These are phyloP conservation scores for Mobula hypostoma DNA, from an alignment of 2,113 vertebrate genomes.

Conservation along the genomic window DNA sequence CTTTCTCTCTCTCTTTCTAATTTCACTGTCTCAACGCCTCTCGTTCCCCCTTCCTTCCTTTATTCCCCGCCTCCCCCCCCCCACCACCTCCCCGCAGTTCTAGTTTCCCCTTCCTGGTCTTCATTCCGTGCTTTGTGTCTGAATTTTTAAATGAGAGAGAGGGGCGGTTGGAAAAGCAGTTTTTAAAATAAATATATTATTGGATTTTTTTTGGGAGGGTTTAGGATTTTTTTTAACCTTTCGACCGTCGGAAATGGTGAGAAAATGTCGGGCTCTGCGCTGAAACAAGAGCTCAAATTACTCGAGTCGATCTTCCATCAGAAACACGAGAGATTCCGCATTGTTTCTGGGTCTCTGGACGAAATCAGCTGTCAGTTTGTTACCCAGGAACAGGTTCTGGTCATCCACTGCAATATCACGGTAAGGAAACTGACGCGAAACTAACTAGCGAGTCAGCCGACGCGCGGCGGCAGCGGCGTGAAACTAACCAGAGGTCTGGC, in stretches of 20 bases:
- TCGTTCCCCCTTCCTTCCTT: too few relatives aligned
- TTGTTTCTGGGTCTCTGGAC: constrained; percentile 23
- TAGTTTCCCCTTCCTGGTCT: neutral
- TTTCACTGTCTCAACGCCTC: neutral
- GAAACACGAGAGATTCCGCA: constrained; percentile 38
- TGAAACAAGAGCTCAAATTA: constrained; percentile 39
- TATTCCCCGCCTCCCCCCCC: too few relatives aligned
- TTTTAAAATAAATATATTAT: too few relatives aligned
- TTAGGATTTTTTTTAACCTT: neutral
- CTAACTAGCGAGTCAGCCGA: neutral
- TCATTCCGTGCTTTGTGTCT: neutral
- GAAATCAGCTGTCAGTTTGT: constrained; percentile 38
- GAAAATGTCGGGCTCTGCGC: constrained; percentile 37
- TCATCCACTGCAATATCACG: constrained; percentile 38
- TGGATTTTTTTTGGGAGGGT: neutral
- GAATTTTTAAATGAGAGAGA: neutral
- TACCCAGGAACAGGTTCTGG: constrained; percentile 24
- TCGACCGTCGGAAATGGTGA: constrained; percentile 36
- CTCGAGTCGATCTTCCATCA: constrained; percentile 39
- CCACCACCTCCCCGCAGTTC: neutral
- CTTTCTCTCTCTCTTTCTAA: too few relatives aligned
- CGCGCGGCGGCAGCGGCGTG: neutral
- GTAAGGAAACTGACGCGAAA: constrained; percentile 19
- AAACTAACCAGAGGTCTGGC: neutral
- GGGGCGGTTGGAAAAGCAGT: neutral